Evolutionary conservation across 2,113 vertebrate genomes (phyloP), one percentile per base, ranked within the genome.

Genomic region (Tychaedon coryphoeus): DNA sequence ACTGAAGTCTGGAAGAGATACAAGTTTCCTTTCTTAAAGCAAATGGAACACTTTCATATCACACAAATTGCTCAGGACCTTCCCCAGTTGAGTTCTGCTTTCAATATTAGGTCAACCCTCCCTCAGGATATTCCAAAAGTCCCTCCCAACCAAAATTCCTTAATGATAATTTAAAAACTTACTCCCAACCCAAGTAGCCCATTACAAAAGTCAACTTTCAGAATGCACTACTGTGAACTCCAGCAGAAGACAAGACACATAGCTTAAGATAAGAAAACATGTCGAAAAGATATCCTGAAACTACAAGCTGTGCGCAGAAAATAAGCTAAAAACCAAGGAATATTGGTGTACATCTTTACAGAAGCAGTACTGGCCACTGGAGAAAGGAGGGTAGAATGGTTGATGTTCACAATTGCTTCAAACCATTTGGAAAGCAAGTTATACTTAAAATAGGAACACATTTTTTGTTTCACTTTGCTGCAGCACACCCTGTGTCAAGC

Each of bases 391-490:
- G 15, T 81, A 77, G 43, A 85, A 81, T 1, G 3, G 9, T 0
- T 45, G 22, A 65, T 28, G 28, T 5, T 57, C 22, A 42, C 9
- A 70, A 42, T 11, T 65, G 65, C 31, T 90, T 83, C 36, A 69
- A 36, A 25, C 23, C 17, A 33, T 6, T 42, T 1, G 4, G 20
- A 87, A 42, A 70, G 3, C 19, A 83, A 73, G 24, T 9, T n/a
- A 6, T 5, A 40, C 10, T 48, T 51, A 12, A 62, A n/a, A 6
- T 3, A 77, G 50, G 20, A 66, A 5, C 9, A 34, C 0, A 1
- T 2, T 57, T 86, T 93, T 60, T 66, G 26, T 74, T 94, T 77
- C 60, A 62, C 12, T 60, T 71, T 51, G 50, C 48, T 61, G 28
- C 42, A 83, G 23, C 50, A 91, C 89, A 8, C 2, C 24, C 28